These are phyloP conservation scores for Drosophila subobscura DNA, from an alignment of 1,140 invertebrate genomes.

Conservation along the genomic window DNA sequence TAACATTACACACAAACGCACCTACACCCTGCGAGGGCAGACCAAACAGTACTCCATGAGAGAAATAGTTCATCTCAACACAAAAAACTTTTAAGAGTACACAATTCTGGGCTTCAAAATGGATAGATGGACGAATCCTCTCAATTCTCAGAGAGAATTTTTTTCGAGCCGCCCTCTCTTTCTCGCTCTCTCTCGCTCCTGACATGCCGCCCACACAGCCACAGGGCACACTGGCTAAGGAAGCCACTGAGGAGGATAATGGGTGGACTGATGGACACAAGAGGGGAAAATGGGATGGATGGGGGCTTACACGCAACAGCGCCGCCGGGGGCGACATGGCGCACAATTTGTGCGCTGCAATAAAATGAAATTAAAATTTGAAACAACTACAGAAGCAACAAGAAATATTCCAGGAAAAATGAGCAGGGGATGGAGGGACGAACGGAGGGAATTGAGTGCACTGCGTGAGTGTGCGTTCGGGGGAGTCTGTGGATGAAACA, in stretches of 20 bases:
- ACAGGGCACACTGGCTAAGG: constrained; percentile 11
- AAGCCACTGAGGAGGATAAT: constrained; percentile 32
- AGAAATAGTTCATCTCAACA: background rate
- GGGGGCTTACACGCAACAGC: constrained; percentile 58
- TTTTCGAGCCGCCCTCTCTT: too few relatives aligned
- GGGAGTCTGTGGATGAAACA: constrained; percentile 8
- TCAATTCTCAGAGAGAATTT: too few relatives aligned
- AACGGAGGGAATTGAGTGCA: constrained; percentile 1
- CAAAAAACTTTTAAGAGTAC: too few relatives aligned
- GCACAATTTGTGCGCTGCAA: constrained; percentile 75
- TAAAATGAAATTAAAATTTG: constrained; percentile 79
- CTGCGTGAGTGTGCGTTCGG: constrained; percentile 3
- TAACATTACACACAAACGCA: constrained; percentile 55
- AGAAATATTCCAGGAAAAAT: constrained; percentile 7
- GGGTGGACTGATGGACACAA: background rate
- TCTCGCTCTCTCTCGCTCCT: too few relatives aligned
- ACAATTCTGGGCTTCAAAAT: background rate
- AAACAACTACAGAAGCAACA: constrained; percentile 60
- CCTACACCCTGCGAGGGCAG: constrained; percentile 9
- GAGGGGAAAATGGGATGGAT: constrained; percentile 10
- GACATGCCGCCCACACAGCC: constrained; percentile 2
- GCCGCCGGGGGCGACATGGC: constrained; percentile 64
- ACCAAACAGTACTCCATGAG: constrained; percentile 5
- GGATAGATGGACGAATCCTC: too few relatives aligned
- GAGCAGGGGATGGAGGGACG: background rate